phyloP scores from a whole-genome alignment of 2,888 invertebrate genomes.

The Hipparchia semele region DNA sequence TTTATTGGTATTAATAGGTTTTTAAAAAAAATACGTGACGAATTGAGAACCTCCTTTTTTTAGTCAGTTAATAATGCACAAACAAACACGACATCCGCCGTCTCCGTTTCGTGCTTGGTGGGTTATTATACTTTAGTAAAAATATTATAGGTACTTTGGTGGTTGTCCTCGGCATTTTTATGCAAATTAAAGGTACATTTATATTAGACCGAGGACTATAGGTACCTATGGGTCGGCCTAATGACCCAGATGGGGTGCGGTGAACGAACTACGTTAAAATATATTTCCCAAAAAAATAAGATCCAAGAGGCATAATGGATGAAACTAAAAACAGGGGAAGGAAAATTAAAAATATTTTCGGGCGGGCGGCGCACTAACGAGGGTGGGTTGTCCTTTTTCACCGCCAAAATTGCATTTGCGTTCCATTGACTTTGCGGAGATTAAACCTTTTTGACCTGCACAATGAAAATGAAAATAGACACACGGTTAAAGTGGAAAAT shows the following conservation, averaged over 20 bases:
- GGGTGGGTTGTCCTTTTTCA: slow-evolving; percentile 41
- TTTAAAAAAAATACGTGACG: too few species aligned
- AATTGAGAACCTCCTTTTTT: too few species aligned
- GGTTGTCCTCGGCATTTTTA: too few species aligned
- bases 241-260: not conserved
- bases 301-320: slow-evolving; percentile 56
- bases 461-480: slow-evolving; percentile 20
- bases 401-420: slow-evolving; percentile 41
- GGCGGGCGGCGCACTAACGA: slow-evolving; percentile 46
- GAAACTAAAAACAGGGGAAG: slow-evolving; percentile 59
- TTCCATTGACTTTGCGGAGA: slow-evolving; percentile 32
- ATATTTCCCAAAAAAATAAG: slow-evolving; percentile 15
- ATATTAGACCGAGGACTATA: too few species aligned
- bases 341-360: slow-evolving; percentile 70
- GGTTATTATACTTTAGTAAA: too few species aligned
- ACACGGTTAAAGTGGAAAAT: slow-evolving; percentile 5
- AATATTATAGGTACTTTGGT: too few species aligned
- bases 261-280: not conserved
- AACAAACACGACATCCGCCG: too few species aligned
- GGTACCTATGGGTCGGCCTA: too few species aligned
- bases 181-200: too few species aligned
- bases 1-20: too few species aligned
- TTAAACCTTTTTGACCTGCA: slow-evolving; percentile 26
- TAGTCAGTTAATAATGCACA: too few species aligned
- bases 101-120: too few species aligned